Evolutionary conservation across 2,888 invertebrate genomes (phyloP), one percentile per base, ranked within the genome.

Genomic region (Diogma glabrata): DNA sequence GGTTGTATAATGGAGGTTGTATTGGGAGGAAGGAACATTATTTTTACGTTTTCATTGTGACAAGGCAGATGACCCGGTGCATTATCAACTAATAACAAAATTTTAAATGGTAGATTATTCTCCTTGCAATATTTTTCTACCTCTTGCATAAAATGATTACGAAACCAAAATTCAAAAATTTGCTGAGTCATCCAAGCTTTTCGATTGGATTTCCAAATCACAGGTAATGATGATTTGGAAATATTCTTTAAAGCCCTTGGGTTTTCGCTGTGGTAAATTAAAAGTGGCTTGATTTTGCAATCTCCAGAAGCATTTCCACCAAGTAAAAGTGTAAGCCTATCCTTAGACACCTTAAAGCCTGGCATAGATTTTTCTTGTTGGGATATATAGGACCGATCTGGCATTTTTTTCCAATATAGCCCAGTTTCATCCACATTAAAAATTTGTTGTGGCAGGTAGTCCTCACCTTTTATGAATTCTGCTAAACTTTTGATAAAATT

Each of bases 1-100:
- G 38, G 4, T 38, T 38, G 38, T 38, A 38, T 38, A 38, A 38
- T 38, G 38, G 38, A 38, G 38, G 38, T 38, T 38, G 38, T 38
- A 38, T 38, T 38, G 4, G 16, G 16, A 38, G 38, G 38, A 38
- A 38, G 38, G 38, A 38, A 12, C 14, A 38, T 38, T 14, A 38
- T 38, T 38, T 38, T 38, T 38, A 38, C 16, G 38, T 38, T 38
- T 38, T 38, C 16, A 38, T 38, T 38, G 38, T 14, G 16, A 12
- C 16, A 38, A 38, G 38, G 38, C 3, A 19, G 16, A 38, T 38
- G 38, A 14, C 16, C 16, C 38, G 3, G 38, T 16, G 38, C 38
- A 38, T 14, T 38, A n/a, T n/a, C n/a, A n/a, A n/a, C n/a, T n/a
- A n/a, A n/a, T n/a, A n/a, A n/a, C n/a, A n/a, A n/a, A n/a, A n/a